These are phyloP conservation scores for Myanophis thanlyinensis DNA, from an alignment of 2,113 vertebrate genomes.

Conservation along the genomic window DNA sequence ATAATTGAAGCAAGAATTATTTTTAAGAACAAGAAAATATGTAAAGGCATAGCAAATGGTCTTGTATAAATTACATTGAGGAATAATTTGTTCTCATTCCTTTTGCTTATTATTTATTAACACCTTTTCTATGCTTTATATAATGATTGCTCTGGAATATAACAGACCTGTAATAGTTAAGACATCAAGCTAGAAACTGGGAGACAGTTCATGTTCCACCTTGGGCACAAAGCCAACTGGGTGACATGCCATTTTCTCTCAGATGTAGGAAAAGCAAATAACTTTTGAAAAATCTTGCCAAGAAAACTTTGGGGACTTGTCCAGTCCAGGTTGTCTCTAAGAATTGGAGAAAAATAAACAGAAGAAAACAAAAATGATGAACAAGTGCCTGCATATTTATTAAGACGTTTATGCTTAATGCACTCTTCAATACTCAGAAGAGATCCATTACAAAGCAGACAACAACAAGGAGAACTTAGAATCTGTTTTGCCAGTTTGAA, in stretches of 20 bases:
- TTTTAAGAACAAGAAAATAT: neutral
- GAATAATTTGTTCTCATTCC: neutral
- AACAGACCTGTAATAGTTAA: neutral
- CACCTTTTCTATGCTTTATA: neutral
- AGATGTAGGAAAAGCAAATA: neutral
- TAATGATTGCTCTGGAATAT: neutral
- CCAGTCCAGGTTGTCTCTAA: neutral
- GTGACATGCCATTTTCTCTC: neutral
- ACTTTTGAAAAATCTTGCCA: neutral
- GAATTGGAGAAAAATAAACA: neutral
- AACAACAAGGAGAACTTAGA: neutral
- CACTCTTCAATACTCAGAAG: neutral
- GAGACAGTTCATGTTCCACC: neutral
- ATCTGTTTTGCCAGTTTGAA: conserved; percentile 11
- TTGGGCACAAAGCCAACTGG: neutral
- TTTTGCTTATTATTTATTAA: neutral
- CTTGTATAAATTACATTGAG: neutral
- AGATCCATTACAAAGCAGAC: fast-evolving
- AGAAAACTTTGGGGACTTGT: neutral
- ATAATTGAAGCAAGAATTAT: neutral
- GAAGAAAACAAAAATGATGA: neutral
- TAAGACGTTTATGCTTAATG: neutral
- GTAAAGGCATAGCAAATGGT: neutral
- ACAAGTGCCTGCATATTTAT: neutral
- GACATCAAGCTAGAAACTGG: neutral